Evolutionary conservation across 2,797 vertebrate species (phyloP).

Genomic region (Pangasius sanitwongsei): DNA sequence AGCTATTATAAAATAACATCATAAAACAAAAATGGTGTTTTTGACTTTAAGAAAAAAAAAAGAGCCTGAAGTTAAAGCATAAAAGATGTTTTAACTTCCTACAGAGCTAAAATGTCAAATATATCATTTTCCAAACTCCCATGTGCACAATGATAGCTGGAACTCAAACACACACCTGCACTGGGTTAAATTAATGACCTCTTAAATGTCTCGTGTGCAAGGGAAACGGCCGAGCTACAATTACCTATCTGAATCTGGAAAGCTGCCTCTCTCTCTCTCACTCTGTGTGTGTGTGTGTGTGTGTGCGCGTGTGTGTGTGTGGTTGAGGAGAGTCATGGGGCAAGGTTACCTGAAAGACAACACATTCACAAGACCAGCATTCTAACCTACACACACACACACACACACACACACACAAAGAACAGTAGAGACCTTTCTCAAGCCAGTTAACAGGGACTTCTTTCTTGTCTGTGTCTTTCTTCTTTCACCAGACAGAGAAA

Average conservation of each 20-base stretch:
- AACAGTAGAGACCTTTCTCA: slow-evolving; percentile 76
- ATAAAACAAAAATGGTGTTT: background rate
- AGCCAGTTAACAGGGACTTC: slow-evolving; percentile 69
- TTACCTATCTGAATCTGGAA: slow-evolving; percentile 69
- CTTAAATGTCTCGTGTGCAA: slow-evolving; percentile 69
- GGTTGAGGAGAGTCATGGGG: slow-evolving; percentile 41
- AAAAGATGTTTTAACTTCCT: background rate
- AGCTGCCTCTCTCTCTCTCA: background rate
- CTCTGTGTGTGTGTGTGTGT: background rate
- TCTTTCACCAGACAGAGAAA: slow-evolving; percentile 59
- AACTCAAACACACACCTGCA: slow-evolving; percentile 57
- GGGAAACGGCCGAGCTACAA: slow-evolving; percentile 61
- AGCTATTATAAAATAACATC: background rate
- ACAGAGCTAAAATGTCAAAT: slow-evolving; percentile 24
- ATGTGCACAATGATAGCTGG: slow-evolving; percentile 52
- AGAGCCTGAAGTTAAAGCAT: background rate
- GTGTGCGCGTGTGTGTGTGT: slow-evolving; percentile 5
- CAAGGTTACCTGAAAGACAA: slow-evolving; percentile 69
- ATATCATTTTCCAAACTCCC: slow-evolving; percentile 18
- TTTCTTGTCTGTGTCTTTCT: slow-evolving; percentile 69
- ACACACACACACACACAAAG: slow-evolving; percentile 11
- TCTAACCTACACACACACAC: slow-evolving; percentile 23
- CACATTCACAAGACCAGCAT: slow-evolving; percentile 57
- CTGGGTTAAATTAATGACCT: slow-evolving; percentile 68
- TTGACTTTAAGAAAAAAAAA: background rate